phyloP scores from a whole-genome alignment of 2,888 invertebrate species.

The Diaperis boleti region DNA sequence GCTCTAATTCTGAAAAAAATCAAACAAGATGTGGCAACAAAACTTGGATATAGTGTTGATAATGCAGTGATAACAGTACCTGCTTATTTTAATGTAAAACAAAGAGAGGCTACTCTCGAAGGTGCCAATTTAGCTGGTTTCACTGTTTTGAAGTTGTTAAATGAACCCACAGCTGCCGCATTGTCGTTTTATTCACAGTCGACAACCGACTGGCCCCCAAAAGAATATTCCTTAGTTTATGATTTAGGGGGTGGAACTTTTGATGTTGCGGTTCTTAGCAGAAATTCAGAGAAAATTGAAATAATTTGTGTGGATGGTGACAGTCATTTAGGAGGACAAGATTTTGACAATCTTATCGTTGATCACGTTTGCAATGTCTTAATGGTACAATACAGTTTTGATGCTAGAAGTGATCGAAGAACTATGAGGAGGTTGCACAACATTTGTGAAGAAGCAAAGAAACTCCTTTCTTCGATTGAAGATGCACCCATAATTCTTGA shows the following conservation, averaged over 20 bases:
- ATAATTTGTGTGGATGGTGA: constrained; percentile 51
- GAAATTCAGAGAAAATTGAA: constrained; percentile 20
- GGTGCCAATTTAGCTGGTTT: constrained; percentile 31
- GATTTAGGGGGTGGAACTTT: constrained; percentile 54
- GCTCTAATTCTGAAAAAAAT: constrained; percentile 21
- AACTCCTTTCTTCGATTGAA: constrained; percentile 37
- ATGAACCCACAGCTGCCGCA: constrained; percentile 37
- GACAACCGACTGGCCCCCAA: neutral
- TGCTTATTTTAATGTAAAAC: constrained; percentile 37
- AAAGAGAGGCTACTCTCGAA: constrained; percentile 29
- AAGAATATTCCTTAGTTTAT: constrained; percentile 46
- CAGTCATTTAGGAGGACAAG: constrained; percentile 52
- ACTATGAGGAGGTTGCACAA: constrained; percentile 38
- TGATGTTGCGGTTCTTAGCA: constrained; percentile 50
- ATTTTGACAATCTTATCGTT: constrained; percentile 49
- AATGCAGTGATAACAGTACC: constrained; percentile 40
- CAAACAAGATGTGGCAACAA: constrained; percentile 19
- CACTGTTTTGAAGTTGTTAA: constrained; percentile 31
- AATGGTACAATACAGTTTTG: constrained; percentile 29
- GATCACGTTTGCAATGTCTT: constrained; percentile 42
- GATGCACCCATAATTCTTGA: constrained; percentile 28
- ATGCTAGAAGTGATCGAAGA: constrained; percentile 7
- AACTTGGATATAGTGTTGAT: neutral
- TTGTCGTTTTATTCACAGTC: constrained; percentile 21
- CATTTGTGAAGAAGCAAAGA: constrained; percentile 47